Evolutionary conservation across 2,888 invertebrate species (phyloP), one percentile per base, ranked within the genome.

Genomic region (Thalpophila matura): DNA sequence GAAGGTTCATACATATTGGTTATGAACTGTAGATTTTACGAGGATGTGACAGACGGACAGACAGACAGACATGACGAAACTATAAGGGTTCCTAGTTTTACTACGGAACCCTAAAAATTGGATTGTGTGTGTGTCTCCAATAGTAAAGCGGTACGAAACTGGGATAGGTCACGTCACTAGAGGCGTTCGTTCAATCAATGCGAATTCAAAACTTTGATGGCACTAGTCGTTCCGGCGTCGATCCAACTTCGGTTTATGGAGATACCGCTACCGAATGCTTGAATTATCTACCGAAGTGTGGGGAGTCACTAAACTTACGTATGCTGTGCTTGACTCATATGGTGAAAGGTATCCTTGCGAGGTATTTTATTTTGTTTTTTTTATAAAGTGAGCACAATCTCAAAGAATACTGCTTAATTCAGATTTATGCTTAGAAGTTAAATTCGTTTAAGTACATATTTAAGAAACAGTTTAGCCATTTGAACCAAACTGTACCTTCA

Each of bases 131-230:
- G 40, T 49, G 57, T 59, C 24, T 56, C 43, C 58, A 47, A 64
- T 45, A 64, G 59, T 59, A 40, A 68, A 68, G 51, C 56, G 43
- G 55, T 37, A 20, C 45, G 57, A 54, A 65, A 65, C 70, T 56
- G 29, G 55, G 58, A 75, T 75, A 62, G 77, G 77, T 76, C 61
- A 73, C 70, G 73, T 72, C 76, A 71, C 67, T 73, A 56, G 68
- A 75, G 70, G 70, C 69, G 70, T 77, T 80, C 79, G 83, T 70
- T 75, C 75, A 74, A 83, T 86, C 83, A 82, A 82, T 74, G 82
- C 70, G 85, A 77, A 80, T 83, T 85, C 86, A 81, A 85, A 87
- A 84, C 80, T 84, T 86, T 82, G 83, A 84, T 84, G 77, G 77
- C 81, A 67, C 75, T 74, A 77, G 79, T 80, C 74, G 77, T 70